Percentiles rank a stretch among this genome's conserved stretches.
Evolutionary conservation across 2,113 vertebrate genomes (phyloP).

Genomic region (Campylomormyrus numenius): DNA sequence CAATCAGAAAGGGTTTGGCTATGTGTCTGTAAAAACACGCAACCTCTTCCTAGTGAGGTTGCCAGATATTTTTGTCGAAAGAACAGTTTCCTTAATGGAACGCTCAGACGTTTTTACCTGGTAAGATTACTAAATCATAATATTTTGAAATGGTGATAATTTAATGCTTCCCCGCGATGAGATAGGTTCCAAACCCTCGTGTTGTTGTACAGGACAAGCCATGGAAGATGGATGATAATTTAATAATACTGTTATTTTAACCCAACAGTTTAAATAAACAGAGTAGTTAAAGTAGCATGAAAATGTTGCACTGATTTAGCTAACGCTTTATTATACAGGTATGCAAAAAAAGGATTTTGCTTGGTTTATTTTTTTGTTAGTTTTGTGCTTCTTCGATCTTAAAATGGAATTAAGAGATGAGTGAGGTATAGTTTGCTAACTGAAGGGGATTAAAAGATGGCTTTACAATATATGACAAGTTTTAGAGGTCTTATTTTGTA

Average conservation of each 20-base stretch:
- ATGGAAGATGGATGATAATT: background rate
- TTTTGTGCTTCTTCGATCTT: background rate
- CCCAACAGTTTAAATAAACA: background rate
- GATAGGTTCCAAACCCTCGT: background rate
- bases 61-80: constrained; percentile 6
- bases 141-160: background rate
- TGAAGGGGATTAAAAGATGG: background rate
- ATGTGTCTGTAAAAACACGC: constrained; percentile 5
- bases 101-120: background rate
- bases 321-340: background rate
- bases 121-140: background rate
- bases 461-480: background rate
- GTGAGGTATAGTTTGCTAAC: background rate
- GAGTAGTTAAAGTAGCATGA: background rate
- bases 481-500: background rate
- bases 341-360: background rate
- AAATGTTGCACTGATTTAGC: background rate
- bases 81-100: background rate
- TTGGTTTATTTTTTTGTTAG: background rate
- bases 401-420: background rate
- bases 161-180: background rate
- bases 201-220: background rate
- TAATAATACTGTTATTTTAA: background rate
- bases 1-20: constrained; percentile 23
- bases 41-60: constrained; percentile 27